A percentile compares a stretch with the other conserved stretches of the same genome.
Evolutionary conservation across 2,888 invertebrate species (phyloP).

Genomic region (Dicroscelio sp.): DNA sequence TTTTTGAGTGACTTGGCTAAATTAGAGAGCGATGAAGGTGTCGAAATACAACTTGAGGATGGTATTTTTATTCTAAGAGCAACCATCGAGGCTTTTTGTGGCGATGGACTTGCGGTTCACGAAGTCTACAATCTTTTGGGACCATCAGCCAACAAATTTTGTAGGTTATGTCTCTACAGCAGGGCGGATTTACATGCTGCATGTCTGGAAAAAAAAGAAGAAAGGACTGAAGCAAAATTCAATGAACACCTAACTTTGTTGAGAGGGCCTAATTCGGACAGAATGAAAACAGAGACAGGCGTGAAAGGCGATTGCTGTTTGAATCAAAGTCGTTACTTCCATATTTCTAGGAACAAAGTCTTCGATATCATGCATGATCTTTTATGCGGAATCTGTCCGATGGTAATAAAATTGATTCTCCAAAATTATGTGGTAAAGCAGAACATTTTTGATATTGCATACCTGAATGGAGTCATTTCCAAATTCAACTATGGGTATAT

Average conservation of each 20-base stretch:
- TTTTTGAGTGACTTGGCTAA: slow-evolving; percentile 66
- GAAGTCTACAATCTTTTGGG: slow-evolving; percentile 64
- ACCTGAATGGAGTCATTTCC: slow-evolving; percentile 44
- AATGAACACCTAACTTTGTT: slow-evolving; percentile 34
- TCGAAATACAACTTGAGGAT: slow-evolving; percentile 38
- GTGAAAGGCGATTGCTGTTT: slow-evolving; percentile 57
- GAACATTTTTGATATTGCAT: too few relatives aligned
- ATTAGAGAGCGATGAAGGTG: slow-evolving; percentile 72
- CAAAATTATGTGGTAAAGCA: too few relatives aligned
- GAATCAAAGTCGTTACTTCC: slow-evolving; percentile 47
- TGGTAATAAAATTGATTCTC: slow-evolving; percentile 71
- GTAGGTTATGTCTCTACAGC: slow-evolving; percentile 50
- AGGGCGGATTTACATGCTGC: slow-evolving; percentile 23
- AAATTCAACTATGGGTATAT: slow-evolving; percentile 64
- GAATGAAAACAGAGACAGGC: slow-evolving; percentile 55
- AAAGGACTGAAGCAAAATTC: slow-evolving; percentile 54
- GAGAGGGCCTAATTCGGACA: neutral
- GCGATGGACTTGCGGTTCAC: slow-evolving; percentile 72
- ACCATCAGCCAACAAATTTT: slow-evolving; percentile 70
- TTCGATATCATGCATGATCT: slow-evolving; percentile 67
- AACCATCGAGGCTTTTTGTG: slow-evolving; percentile 65
- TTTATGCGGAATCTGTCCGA: slow-evolving; percentile 64
- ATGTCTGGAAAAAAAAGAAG: neutral
- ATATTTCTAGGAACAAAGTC: slow-evolving; percentile 62
- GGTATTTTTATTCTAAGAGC: slow-evolving; percentile 59